Base-by-base conservation (phyloP, 2,113 vertebrate genomes). In the Trematocara unimaculatum region DNA sequence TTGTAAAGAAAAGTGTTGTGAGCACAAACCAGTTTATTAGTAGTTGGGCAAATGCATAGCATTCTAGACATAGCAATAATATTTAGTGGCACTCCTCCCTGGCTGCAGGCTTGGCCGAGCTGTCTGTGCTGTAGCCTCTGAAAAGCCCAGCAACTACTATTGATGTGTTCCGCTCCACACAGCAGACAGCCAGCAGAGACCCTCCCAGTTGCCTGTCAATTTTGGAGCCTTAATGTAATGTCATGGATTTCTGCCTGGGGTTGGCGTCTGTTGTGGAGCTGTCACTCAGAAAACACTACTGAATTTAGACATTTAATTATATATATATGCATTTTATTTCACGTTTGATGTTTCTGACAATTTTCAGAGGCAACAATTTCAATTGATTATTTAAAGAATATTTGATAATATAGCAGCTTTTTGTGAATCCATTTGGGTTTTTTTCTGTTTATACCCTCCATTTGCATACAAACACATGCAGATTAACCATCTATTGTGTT, bases 241-340 rank as follows among this genome's bases (percentile, higher is more conserved):
- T 80, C 74, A 95, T 93, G 51, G 90, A 95, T 95, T 92, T 94
- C 77, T 93, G 92, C 92, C 94, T 84, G 92, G 64, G 88, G 91
- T 62, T 86, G 40, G 81, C 54, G 81, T 79, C 64, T 87, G 88
- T 87, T 91, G 79, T 90, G 54, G 42, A 8, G 31, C 58, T 80
- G 53, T 42, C 15, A 33, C 77, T 77, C 81, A 51, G 81, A 78
- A 84, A 87, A 86, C 15, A 11, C 42, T 17, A 55, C 35, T 77
- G 56, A 40, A 82, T 60, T 77, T 29, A 83, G 72, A 83, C 47
- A 47, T 81, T 88, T 89, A 72, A 88, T 55, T 42, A 47, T 56
- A 35, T 51, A 31, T 15, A 33, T 14, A 4, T 72, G 4, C 29
- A 0, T 79, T 38, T 62, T 77, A 78, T 29, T 38, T 51, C 4